phyloP scores from a whole-genome alignment of 2,113 vertebrate genomes.

The Fukomys damarensis region DNA sequence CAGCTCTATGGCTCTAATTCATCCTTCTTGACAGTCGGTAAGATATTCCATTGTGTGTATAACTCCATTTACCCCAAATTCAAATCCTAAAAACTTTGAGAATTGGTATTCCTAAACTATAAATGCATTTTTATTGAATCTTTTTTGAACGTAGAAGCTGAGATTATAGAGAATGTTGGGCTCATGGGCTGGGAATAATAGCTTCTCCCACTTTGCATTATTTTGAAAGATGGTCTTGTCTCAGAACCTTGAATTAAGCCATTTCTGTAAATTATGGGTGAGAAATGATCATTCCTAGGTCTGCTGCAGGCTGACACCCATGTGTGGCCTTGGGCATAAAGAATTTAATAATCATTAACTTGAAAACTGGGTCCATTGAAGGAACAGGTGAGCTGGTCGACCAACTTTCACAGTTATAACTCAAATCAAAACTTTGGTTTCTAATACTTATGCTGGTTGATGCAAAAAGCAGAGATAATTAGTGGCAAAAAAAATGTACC shows the following conservation, averaged over 20 bases:
- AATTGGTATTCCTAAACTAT: background rate
- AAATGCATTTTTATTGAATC: constrained; percentile 3
- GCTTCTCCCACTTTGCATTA: background rate
- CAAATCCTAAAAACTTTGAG: background rate
- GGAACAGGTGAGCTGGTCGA: background rate
- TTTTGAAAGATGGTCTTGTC: background rate
- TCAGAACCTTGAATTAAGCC: background rate
- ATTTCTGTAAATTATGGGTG: background rate
- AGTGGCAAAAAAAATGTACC: background rate
- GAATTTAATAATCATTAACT: background rate
- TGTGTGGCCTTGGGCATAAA: background rate
- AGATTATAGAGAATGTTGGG: background rate
- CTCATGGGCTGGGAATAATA: background rate
- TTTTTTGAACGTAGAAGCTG: background rate
- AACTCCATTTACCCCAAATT: background rate
- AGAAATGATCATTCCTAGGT: constrained; percentile 24
- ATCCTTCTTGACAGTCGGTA: background rate
- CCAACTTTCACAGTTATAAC: background rate
- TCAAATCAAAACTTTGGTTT: background rate
- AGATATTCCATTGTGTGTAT: background rate
- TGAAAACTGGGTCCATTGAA: background rate
- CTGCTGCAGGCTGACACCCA: background rate
- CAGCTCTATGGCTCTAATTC: background rate
- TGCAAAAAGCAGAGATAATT: background rate
- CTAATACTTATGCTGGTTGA: background rate